phyloP scores from a whole-genome alignment of 2,797 vertebrate species.

The Lagodon rhomboides region DNA sequence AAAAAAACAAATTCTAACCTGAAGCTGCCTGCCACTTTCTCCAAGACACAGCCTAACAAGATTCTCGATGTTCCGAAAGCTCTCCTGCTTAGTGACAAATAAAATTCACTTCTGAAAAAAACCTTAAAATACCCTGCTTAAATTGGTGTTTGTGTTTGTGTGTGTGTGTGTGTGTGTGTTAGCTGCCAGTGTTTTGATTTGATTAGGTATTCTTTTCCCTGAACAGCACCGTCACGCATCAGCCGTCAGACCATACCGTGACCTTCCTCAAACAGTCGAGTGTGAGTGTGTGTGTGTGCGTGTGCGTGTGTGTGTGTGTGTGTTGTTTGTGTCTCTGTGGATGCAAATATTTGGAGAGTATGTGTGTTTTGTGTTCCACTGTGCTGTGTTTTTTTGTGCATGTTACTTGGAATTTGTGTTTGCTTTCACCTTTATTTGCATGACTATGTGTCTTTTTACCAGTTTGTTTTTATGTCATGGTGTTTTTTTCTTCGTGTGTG shows the following conservation, averaged over 20 bases:
- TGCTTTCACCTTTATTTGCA: slow-evolving; percentile 10
- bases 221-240: slow-evolving; percentile 59
- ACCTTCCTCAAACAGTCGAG: slow-evolving; percentile 62
- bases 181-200: slow-evolving; percentile 53
- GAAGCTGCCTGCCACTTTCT: slow-evolving; percentile 38
- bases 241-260: slow-evolving; percentile 58
- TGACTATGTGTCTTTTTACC: background rate
- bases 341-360: slow-evolving; percentile 38
- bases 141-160: slow-evolving; percentile 32
- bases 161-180: slow-evolving; percentile 8
- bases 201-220: slow-evolving; percentile 62
- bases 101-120: slow-evolving; percentile 48
- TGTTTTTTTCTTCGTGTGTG: background rate
- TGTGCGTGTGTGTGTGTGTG: slow-evolving; percentile 20
- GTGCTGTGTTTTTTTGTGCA: background rate
- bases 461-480: background rate
- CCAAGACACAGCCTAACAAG: slow-evolving; percentile 45
- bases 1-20: slow-evolving; percentile 42
- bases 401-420: slow-evolving; percentile 17
- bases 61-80: slow-evolving; percentile 38
- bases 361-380: background rate
- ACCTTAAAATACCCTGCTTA: slow-evolving; percentile 34
- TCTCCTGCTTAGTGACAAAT: slow-evolving; percentile 58
- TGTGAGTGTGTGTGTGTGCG: slow-evolving; percentile 19
- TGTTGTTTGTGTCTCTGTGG: slow-evolving; percentile 29